Conservation (phyloP, 2,797 vertebrate genomes). For the Dermochelys coriacea region DNA sequence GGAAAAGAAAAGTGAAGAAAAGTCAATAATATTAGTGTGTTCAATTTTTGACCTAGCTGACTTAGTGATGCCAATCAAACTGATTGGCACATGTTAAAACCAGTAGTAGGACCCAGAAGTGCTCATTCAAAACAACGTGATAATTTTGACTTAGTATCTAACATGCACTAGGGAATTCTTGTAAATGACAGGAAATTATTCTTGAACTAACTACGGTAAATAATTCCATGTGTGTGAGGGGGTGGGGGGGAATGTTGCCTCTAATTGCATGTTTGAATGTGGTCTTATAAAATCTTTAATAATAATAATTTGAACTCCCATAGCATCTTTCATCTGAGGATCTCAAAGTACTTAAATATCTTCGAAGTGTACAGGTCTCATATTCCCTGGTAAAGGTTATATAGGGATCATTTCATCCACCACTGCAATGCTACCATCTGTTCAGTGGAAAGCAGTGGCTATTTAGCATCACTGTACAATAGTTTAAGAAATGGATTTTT, state of each 20-base stretch:
- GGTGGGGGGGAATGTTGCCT: background rate
- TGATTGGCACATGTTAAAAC: background rate
- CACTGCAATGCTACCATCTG: background rate
- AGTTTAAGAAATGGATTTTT: background rate
- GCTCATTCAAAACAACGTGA: background rate
- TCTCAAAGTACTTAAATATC: background rate
- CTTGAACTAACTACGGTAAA: background rate
- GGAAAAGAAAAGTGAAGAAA: background rate
- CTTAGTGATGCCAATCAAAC: background rate
- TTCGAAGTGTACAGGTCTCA: background rate
- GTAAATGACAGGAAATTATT: background rate
- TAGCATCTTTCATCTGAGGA: background rate
- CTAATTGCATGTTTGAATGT: background rate
- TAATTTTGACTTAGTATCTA: background rate
- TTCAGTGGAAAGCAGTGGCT: background rate
- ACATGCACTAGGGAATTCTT: background rate
- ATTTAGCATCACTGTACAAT: fast-evolving
- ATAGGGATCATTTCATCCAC: background rate
- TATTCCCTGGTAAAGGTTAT: background rate
- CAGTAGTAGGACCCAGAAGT: fast-evolving
- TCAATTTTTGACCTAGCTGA: background rate
- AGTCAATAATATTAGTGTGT: background rate
- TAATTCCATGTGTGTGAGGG: background rate
- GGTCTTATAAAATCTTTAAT: background rate
- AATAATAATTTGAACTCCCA: background rate